Percentiles rank a stretch among this genome's conserved stretches.
Evolutionary conservation across 2,113 vertebrate species (phyloP).

Genomic region (Gymnobelideus leadbeateri): DNA sequence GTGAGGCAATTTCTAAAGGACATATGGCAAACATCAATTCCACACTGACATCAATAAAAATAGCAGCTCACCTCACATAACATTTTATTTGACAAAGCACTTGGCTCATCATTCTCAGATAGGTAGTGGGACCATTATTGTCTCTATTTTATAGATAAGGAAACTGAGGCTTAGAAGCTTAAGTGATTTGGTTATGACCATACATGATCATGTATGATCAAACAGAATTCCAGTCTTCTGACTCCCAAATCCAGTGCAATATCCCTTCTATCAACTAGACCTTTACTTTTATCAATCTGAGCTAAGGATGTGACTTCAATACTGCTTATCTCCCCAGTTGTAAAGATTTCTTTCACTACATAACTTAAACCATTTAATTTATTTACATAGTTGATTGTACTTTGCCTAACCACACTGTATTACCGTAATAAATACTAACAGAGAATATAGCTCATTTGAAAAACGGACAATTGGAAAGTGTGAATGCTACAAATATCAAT

Average conservation of each 20-base stretch:
- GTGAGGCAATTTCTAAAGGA: background rate
- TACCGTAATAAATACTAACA: slow-evolving; percentile 49
- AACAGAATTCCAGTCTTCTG: background rate
- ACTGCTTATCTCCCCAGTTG: slow-evolving; percentile 28
- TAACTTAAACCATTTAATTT: slow-evolving; percentile 33
- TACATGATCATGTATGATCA: background rate
- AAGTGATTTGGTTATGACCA: background rate
- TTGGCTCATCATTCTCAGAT: background rate
- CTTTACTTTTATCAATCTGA: slow-evolving; percentile 8
- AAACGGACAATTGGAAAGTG: slow-evolving; percentile 13
- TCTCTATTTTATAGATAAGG: background rate
- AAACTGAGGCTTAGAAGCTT: background rate
- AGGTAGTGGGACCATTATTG: background rate
- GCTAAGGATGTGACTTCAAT: slow-evolving; percentile 49
- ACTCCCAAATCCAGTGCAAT: background rate
- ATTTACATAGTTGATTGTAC: slow-evolving; percentile 2
- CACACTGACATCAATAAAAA: background rate
- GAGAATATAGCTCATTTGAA: slow-evolving; percentile 52
- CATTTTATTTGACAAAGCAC: background rate
- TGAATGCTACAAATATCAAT: background rate
- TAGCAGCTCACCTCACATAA: background rate
- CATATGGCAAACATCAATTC: slow-evolving; percentile 24
- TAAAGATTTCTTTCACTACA: slow-evolving; percentile 21
- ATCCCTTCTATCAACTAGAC: background rate
- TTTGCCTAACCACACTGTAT: slow-evolving; percentile 43